Conservation (phyloP, 2,113 vertebrate species). For the Fulica atra region DNA sequence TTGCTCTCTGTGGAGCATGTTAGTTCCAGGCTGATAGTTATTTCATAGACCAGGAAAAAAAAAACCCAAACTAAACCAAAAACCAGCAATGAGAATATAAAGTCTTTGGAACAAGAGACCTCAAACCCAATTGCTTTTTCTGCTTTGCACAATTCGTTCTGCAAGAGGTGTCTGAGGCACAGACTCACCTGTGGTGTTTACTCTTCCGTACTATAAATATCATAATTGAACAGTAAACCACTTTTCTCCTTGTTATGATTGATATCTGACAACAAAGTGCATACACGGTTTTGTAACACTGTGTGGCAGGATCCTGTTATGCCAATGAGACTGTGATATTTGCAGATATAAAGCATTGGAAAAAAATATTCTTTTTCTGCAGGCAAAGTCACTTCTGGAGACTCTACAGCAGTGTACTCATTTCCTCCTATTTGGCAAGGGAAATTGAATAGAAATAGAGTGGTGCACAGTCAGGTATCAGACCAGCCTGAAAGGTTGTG, state of each 20-base stretch:
- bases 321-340: not conserved
- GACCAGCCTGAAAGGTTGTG: not conserved
- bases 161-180: fast-evolving
- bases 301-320: not conserved
- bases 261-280: not conserved
- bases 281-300: not conserved
- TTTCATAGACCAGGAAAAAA: not conserved
- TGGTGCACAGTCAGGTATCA: not conserved
- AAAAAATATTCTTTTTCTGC: not conserved
- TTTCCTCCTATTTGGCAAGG: not conserved
- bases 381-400: not conserved
- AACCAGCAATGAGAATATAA: not conserved
- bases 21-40: not conserved
- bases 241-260: not conserved
- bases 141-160: not conserved
- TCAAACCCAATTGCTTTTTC: not conserved
- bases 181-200: not conserved
- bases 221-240: not conserved
- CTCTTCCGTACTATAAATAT: not conserved
- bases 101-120: not conserved
- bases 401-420: not conserved
- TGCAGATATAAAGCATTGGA: not conserved
- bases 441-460: not conserved
- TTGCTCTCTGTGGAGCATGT: not conserved
- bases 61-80: too few relatives aligned